Percentiles rank a stretch among this genome's conserved stretches.
phyloP scores from a whole-genome alignment of 2,113 vertebrate species.

The Channa maculata region DNA sequence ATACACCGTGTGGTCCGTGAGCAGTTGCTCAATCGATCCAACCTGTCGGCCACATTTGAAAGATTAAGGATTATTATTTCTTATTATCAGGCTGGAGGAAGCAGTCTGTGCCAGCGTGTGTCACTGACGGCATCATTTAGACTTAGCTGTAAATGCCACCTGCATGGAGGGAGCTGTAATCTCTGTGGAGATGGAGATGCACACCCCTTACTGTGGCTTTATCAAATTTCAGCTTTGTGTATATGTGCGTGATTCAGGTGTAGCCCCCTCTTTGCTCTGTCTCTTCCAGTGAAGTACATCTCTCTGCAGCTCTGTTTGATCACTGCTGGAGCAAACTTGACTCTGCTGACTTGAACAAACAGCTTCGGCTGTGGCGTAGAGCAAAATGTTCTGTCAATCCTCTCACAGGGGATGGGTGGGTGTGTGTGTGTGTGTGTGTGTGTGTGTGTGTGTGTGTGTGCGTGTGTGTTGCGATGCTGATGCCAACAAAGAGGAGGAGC shows the following conservation, averaged over 20 bases:
- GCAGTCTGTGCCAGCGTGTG: not conserved
- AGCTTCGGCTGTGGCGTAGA: not conserved
- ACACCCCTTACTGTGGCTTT: not conserved
- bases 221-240: not conserved
- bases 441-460: not conserved
- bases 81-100: constrained; percentile 16
- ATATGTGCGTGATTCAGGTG: not conserved
- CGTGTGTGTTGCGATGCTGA: not conserved
- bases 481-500: not conserved
- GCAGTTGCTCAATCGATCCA: not conserved
- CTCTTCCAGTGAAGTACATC: not conserved
- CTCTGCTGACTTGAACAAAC: constrained; percentile 31
- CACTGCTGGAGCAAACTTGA: constrained; percentile 15
- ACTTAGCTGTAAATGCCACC: not conserved
- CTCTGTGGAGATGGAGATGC: too few species aligned
- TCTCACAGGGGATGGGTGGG: constrained; percentile 3
- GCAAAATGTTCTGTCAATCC: too few species aligned
- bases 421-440: constrained; percentile 6
- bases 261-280: not conserved
- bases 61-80: constrained; percentile 10
- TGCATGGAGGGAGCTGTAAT: not conserved
- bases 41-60: not conserved
- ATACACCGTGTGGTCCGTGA: not conserved
- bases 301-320: constrained; percentile 7
- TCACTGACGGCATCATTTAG: not conserved